Evolutionary conservation across 2,113 vertebrate species (phyloP).

Genomic region (Callocephalon fimbriatum): DNA sequence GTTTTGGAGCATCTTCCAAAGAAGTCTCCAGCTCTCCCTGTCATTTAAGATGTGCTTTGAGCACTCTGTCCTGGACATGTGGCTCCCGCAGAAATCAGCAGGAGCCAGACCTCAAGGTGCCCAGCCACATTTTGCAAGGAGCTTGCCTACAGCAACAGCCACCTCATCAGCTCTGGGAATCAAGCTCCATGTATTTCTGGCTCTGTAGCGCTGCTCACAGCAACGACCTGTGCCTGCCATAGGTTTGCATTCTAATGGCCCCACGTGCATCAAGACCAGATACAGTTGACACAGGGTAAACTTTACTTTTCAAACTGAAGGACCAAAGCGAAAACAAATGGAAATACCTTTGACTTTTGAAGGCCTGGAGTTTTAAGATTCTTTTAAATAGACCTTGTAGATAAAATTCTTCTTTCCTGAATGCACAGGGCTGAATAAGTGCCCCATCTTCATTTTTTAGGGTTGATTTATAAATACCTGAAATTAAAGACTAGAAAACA

Average conservation of each 20-base stretch:
- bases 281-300: neutral
- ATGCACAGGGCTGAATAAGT: neutral
- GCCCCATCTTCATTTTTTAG: neutral
- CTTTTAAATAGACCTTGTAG: neutral
- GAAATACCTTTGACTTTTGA: neutral
- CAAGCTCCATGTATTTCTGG: fast-evolving
- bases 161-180: neutral
- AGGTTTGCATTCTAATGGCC: neutral
- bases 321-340: neutral
- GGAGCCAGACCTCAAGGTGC: neutral
- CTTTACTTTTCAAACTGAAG: conserved; percentile 4
- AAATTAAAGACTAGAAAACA: neutral
- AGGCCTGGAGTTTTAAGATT: neutral
- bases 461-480: neutral
- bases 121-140: neutral
- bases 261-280: neutral
- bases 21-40: neutral
- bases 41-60: neutral
- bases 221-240: fast-evolving
- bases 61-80: neutral
- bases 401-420: neutral
- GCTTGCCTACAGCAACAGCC: neutral
- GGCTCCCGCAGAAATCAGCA: fast-evolving
- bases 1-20: conserved; percentile 21
- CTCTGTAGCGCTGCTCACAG: neutral